Evolutionary conservation across 2,888 invertebrate genomes (phyloP), one percentile per base, ranked within the genome.

Genomic region (Camponotus fellah): DNA sequence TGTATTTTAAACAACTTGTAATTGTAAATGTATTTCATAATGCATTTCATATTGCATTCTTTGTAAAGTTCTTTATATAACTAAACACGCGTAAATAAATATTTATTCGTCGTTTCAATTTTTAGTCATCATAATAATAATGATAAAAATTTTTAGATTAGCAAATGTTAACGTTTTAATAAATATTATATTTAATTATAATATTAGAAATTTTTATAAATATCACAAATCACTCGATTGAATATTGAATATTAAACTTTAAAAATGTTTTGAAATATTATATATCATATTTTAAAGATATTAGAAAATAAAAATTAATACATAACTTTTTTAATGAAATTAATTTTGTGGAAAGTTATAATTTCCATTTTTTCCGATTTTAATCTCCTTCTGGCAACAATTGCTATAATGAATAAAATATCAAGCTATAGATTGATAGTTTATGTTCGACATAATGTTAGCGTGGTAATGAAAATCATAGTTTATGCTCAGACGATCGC

Each of bases 401-500:
- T 58, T 34, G 14, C 43, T 1, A 46, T 56, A 43, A 60, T 43
- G 21, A 43, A 69, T 14, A 58, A 34, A 58, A 60, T 46, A 79
- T 60, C 34, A 58, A 58, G 40, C 32, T 4, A 46, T n/a, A 69
- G 34, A 80, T 71, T 80, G 60, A 26, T n/a, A 43, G 69, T 79
- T 66, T 56, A 76, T 26, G 37, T 76, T 56, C 12, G 32, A 77
- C 40, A 32, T 58, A 40, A 76, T 37, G 43, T 69, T 69, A 79
- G 79, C 58, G 40, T 64, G 43, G 26, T 68, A 58, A 80, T 68
- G 6, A 58, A 68, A 66, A 56, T 77, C 56, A 14, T 60, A 40
- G 34, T 71, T 80, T 71, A 71, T 46, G 58, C 37, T 80, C 58
- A 60, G 69, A 79, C 77, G 81, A 85, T 83, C 81, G 72, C 34